Percentiles rank a stretch among this genome's conserved stretches.
Evolutionary conservation across 1,140 invertebrate genomes (phyloP).

Genomic region (Scaptomyza graminum): DNA sequence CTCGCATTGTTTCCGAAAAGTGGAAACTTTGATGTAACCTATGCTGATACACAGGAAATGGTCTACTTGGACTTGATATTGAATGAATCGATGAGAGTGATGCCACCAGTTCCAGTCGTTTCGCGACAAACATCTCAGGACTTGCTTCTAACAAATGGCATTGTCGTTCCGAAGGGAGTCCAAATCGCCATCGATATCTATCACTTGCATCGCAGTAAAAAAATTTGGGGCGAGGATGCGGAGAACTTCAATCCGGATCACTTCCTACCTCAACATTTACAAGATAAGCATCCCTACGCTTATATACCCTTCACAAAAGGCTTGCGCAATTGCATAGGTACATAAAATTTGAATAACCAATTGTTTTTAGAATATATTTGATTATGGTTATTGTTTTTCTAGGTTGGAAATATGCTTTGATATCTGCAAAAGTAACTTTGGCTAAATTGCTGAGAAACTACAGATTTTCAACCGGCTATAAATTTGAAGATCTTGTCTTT

Average conservation of each 20-base stretch:
- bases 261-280: constrained; percentile 66
- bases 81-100: constrained; percentile 86
- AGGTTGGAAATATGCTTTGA: constrained; percentile 78
- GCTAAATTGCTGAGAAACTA: constrained; percentile 72
- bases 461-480: constrained; percentile 64
- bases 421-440: constrained; percentile 68
- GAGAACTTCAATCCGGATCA: constrained; percentile 78
- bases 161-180: constrained; percentile 60
- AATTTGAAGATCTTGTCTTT: constrained; percentile 68
- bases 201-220: constrained; percentile 70
- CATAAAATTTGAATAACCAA: neutral
- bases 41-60: constrained; percentile 86
- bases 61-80: constrained; percentile 87
- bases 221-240: constrained; percentile 70
- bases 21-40: constrained; percentile 83
- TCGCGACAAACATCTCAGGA: constrained; percentile 64
- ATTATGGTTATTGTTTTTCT: neutral
- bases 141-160: constrained; percentile 57
- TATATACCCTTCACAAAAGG: constrained; percentile 81
- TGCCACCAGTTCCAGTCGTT: constrained; percentile 73
- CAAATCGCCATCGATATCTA: constrained; percentile 67
- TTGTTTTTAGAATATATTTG: neutral
- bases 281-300: constrained; percentile 67
- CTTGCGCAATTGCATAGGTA: constrained; percentile 79
- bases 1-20: constrained; percentile 85